These are phyloP conservation scores for Holacanthella duospinosa DNA, from an alignment of 2,888 invertebrate species.

Conservation along the genomic window DNA sequence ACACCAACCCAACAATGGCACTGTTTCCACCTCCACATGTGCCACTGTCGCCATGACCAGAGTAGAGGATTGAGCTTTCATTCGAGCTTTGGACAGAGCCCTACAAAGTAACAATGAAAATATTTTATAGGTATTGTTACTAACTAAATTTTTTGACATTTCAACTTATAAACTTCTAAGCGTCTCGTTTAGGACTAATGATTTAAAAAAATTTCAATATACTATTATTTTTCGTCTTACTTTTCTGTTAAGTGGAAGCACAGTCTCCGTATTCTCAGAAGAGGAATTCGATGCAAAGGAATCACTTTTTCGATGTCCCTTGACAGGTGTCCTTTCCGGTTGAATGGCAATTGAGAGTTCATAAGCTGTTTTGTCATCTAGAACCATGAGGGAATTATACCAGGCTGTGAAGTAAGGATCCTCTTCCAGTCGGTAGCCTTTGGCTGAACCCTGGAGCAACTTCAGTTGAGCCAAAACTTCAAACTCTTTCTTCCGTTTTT, in stretches of 20 bases:
- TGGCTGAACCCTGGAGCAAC: slow-evolving; percentile 72
- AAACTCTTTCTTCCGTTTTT: slow-evolving; percentile 95
- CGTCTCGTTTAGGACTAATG: too few relatives aligned
- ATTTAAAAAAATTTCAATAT: too few relatives aligned
- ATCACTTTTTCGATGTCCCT: slow-evolving; percentile 77
- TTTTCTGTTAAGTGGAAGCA: not conserved
- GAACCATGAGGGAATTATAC: slow-evolving; percentile 82
- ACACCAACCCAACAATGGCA: slow-evolving; percentile 21
- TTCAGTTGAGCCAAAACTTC: slow-evolving; percentile 80
- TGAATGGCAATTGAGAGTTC: slow-evolving; percentile 40
- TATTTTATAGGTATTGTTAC: too few relatives aligned
- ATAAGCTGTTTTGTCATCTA: slow-evolving; percentile 86
- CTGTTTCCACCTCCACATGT: slow-evolving; percentile 10
- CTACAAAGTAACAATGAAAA: slow-evolving; percentile 17
- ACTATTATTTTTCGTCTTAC: too few relatives aligned
- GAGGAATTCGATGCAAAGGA: slow-evolving; percentile 82
- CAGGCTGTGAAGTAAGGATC: slow-evolving; percentile 86
- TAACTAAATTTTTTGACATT: too few relatives aligned
- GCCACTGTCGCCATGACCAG: slow-evolving; percentile 19
- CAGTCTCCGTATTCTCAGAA: slow-evolving; percentile 32
- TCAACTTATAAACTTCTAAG: too few relatives aligned
- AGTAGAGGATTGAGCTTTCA: slow-evolving; percentile 34
- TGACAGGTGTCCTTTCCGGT: slow-evolving; percentile 29
- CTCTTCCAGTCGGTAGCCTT: slow-evolving; percentile 77
- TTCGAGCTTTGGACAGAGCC: slow-evolving; percentile 37